Conservation (phyloP, 1,140 invertebrate species). For the Archivesica marissinica region DNA sequence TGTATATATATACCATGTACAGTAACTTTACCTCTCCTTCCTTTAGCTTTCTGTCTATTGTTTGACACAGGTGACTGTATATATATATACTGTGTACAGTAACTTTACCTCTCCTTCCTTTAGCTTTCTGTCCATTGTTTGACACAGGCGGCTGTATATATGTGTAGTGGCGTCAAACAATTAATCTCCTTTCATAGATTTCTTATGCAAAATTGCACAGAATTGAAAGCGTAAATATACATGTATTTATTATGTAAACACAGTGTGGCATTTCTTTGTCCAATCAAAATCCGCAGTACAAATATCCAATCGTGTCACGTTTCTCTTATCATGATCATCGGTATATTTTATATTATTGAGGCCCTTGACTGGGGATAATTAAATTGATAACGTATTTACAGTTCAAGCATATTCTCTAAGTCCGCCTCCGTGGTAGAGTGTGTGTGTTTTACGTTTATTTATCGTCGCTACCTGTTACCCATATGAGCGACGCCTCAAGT, state of each 20-base stretch:
- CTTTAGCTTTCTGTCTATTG: not conserved
- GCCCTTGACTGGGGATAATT: not conserved
- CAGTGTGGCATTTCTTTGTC: not conserved
- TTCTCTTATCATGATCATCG: not conserved
- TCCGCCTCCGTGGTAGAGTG: no score
- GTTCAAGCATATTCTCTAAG: no score
- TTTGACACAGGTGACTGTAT: not conserved
- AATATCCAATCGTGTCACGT: conserved; percentile 15
- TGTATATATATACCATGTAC: not conserved
- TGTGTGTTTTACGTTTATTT: no score
- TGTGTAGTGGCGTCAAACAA: not conserved
- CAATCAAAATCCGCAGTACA: conserved; percentile 31
- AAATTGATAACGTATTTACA: no score
- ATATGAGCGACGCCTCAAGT: no score
- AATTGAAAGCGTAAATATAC: not conserved
- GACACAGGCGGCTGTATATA: not conserved
- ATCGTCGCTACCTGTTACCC: no score
- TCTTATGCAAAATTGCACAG: not conserved
- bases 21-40: not conserved
- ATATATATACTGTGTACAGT: no score
- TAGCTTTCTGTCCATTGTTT: conserved; percentile 15
- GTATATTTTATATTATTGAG: conserved; percentile 11
- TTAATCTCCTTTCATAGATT: not conserved
- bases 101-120: conserved; percentile 32
- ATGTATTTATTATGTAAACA: conserved; percentile 49